Percentiles rank a stretch among this genome's conserved stretches.
Conservation (phyloP, 2,797 vertebrate genomes). For the Triplophysa bombifrons region DNA sequence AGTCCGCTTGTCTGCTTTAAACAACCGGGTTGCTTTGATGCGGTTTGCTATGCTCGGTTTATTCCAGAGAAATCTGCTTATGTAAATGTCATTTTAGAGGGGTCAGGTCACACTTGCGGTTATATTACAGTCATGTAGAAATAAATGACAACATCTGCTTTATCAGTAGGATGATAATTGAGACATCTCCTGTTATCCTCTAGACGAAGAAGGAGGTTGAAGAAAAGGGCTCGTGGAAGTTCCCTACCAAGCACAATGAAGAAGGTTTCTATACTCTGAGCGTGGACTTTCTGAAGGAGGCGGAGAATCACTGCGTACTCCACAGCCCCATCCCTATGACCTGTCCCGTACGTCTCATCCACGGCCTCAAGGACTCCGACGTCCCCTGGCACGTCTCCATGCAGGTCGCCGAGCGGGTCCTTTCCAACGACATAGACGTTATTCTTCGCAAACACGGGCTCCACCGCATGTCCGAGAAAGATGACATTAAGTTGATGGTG, state of each 20-base stretch:
- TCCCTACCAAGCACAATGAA: slow-evolving; percentile 81
- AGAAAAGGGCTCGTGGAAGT: slow-evolving; percentile 84
- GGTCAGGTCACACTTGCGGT: too few species aligned
- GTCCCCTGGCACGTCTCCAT: slow-evolving; percentile 92
- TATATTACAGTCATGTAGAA: too few species aligned
- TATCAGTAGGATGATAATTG: background rate
- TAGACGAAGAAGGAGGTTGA: slow-evolving; percentile 86
- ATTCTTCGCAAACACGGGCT: slow-evolving; percentile 88
- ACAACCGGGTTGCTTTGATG: background rate
- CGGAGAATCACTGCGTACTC: slow-evolving; percentile 90
- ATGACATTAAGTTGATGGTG: slow-evolving; percentile 91
- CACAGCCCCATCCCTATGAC: slow-evolving; percentile 89
- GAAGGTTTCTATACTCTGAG: slow-evolving; percentile 81
- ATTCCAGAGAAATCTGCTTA: background rate
- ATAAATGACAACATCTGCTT: background rate
- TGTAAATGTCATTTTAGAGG: background rate
- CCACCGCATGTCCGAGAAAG: slow-evolving; percentile 91
- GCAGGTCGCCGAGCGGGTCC: slow-evolving; percentile 85
- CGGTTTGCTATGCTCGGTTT: background rate
- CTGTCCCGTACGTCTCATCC: slow-evolving; percentile 88
- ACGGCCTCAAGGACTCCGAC: slow-evolving; percentile 86
- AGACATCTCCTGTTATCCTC: background rate
- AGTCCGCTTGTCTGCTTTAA: background rate
- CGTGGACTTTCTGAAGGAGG: slow-evolving; percentile 87
- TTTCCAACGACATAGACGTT: slow-evolving; percentile 88